Evolutionary conservation across 2,888 invertebrate species (phyloP), one percentile per base, ranked within the genome.

Genomic region (Coleophora deauratella): DNA sequence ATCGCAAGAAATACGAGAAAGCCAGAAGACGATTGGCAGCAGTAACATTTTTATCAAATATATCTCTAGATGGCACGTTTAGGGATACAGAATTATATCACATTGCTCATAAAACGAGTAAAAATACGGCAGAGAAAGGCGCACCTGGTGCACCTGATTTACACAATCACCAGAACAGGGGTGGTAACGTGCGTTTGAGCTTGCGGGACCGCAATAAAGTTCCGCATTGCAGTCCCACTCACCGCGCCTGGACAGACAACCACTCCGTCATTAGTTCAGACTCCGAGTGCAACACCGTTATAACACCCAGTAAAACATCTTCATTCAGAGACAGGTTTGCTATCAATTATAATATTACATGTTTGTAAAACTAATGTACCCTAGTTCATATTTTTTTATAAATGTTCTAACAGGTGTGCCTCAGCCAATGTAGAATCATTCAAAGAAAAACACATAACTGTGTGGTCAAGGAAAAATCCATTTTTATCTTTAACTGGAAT

Each of bases 21-120:
- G 93, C 93, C 64, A 90, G 94, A 68, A 90, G 95, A 80, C 90
- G 96, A 76, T 89, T 96, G 60, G 96, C 97, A 68, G 98, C 98
- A 57, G 90, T 97, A 65, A 94, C 95, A 66, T 98, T 98, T 87
- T 88, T 98, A 58, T 93, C 96, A 41, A 98, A 97, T 84, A 98
- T 98, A 71, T 96, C 97, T 49, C 88, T 98, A 50, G 97, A 97
- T 87, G 97, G 97, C 53, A 93, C 92, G 57, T 92, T 93, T 76
- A 90, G 89, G 68, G 92, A 93, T 71, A 90, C 91, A 46, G 90
- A 74, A 50, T 47, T 73, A 44, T 55, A 62, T 41, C 67, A 72
- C 45, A 51, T 67, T 49, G 70, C 71, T 53, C 70, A 71, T 48
- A 45, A 61, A 30, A 47, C 54, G 12, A 71, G 62, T 48, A 54